Evolutionary conservation across 2,113 vertebrate genomes (phyloP), one percentile per base, ranked within the genome.

Genomic region (Plotosus lineatus): DNA sequence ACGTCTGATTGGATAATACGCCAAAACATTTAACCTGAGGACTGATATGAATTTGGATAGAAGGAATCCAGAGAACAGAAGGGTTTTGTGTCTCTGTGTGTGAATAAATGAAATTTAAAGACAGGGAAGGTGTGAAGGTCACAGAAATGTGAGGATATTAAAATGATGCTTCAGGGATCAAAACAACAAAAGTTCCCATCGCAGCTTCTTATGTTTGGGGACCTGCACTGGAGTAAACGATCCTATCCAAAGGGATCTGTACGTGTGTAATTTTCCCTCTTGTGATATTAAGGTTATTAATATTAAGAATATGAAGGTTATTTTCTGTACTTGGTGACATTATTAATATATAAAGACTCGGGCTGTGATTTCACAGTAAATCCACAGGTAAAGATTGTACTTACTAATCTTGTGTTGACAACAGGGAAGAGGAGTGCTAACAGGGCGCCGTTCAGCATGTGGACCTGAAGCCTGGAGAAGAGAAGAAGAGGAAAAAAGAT

Each of bases 361-460:
- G n/a, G n/a, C n/a, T n/a, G n/a, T n/a, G n/a, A n/a, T n/a, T n/a
- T n/a, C n/a, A n/a, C n/a, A n/a, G n/a, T n/a, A n/a, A n/a, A n/a
- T n/a, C n/a, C n/a, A n/a, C n/a, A n/a, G n/a, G n/a, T n/a, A n/a
- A n/a, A n/a, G n/a, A n/a, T n/a, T n/a, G 42, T 82, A 95, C 97
- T 96, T 89, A 99, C 98, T 94, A 99, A 89, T 80, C 98, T 93
- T 0, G 98, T 99, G 88, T 99, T 99, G 88, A 99, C 95, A 23
- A 99, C 96, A 42, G 98, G 98, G 83, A 99, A 99, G 82, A 99
- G 92, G 84, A 99, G 82, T 12, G 97, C 97, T 87, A 99, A 83
- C 42, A 99, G 92, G 0, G 98, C 98, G 0, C 98, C 98, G 69
- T 99, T 99, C 85, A 99, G 86, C 97, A 99, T 99, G 77, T 99